Evolutionary conservation across 2,113 vertebrate species (phyloP).

Genomic region (Danio rerio): DNA sequence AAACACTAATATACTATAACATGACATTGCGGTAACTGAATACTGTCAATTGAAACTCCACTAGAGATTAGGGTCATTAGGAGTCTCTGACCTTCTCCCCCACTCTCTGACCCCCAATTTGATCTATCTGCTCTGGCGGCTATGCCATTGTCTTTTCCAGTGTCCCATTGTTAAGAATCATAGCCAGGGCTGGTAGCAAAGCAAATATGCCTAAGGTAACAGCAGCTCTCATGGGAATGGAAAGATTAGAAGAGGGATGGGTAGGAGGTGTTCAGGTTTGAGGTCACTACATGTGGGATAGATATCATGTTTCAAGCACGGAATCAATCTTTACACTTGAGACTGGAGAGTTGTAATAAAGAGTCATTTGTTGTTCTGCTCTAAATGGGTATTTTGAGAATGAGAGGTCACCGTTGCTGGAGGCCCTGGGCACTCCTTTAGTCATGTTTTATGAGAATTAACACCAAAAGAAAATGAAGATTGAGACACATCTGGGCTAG

Average conservation of each 20-base stretch:
- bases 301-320: conserved; percentile 73
- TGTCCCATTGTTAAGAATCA: conserved; percentile 79
- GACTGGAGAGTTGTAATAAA: conserved; percentile 49
- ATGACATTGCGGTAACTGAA: background rate
- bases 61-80: conserved; percentile 67
- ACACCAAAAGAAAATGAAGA: background rate
- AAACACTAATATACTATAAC: too few species aligned
- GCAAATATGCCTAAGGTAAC: conserved; percentile 78
- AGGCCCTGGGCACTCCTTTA: conserved; percentile 60
- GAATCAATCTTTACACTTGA: conserved; percentile 70
- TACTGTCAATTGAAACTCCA: background rate
- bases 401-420: conserved; percentile 33
- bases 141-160: conserved; percentile 71
- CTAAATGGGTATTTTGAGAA: background rate
- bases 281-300: conserved; percentile 69
- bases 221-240: conserved; percentile 73
- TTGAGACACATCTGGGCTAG: conserved; percentile 47
- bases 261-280: conserved; percentile 49
- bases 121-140: conserved; percentile 73
- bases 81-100: conserved; percentile 72
- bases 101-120: conserved; percentile 61
- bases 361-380: conserved; percentile 34
- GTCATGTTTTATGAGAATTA: conserved; percentile 55
- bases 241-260: conserved; percentile 56
- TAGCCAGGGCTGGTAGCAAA: conserved; percentile 73